Conservation (phyloP, 2,797 vertebrate species). For the Halcyon smyrnensis region DNA sequence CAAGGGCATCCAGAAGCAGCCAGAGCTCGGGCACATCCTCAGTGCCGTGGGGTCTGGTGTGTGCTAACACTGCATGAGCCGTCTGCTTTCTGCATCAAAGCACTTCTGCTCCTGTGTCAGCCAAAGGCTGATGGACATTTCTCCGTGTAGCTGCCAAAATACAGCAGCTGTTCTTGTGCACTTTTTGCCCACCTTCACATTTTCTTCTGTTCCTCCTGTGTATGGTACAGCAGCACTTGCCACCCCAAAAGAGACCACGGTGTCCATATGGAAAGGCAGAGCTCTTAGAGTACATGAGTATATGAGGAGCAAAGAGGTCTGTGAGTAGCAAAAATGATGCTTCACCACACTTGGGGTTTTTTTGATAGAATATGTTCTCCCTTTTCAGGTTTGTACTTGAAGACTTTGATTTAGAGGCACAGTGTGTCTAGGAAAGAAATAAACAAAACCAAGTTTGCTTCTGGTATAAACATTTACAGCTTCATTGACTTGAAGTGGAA, state of each 20-base stretch:
- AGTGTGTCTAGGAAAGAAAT: not conserved
- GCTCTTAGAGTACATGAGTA: not conserved
- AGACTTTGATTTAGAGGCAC: not conserved
- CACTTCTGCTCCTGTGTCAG: not conserved
- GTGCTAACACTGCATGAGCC: fast-evolving
- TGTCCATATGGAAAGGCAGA: fast-evolving
- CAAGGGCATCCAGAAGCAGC: not conserved
- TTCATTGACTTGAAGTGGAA: not conserved
- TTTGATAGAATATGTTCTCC: not conserved
- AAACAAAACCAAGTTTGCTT: not conserved
- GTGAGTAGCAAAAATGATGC: not conserved
- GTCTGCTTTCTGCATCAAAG: fast-evolving
- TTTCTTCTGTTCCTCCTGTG: fast-evolving
- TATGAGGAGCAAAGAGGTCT: not conserved
- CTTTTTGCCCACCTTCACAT: not conserved
- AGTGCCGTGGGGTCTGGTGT: fast-evolving
- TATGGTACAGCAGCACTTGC: not conserved
- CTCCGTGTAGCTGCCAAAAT: not conserved
- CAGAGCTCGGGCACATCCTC: fast-evolving
- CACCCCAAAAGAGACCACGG: fast-evolving
- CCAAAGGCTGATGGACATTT: not conserved
- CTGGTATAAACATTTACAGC: not conserved
- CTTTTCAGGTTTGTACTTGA: not conserved
- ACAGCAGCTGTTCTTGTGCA: not conserved
- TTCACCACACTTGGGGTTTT: not conserved